phyloP scores from a whole-genome alignment of 2,888 invertebrate genomes.

The Luperina nickerlii region DNA sequence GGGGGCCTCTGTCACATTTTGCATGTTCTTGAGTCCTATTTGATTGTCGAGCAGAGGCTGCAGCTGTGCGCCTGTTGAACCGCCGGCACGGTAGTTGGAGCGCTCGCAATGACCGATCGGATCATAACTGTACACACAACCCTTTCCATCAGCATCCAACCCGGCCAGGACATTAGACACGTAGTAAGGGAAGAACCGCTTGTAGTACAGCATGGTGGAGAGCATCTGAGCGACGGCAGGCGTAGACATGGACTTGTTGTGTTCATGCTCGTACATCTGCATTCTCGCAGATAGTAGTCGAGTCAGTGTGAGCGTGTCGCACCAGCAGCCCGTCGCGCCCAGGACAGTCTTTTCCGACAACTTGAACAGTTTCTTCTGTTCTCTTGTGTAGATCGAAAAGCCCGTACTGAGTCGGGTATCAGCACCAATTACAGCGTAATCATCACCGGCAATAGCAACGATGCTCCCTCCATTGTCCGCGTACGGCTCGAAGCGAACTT shows the following conservation, averaged over 20 bases:
- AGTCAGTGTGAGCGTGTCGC: conserved; percentile 97
- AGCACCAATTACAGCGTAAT: conserved; percentile 98
- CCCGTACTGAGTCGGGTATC: conserved; percentile 98
- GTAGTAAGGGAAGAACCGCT: conserved; percentile 99
- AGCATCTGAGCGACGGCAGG: conserved; percentile 98
- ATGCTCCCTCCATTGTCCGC: conserved; percentile 94
- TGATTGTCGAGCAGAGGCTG: conserved; percentile 99
- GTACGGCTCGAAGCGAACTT: conserved; percentile 88
- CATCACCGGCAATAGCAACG: conserved; percentile 98
- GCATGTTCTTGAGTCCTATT: conserved; percentile 97
- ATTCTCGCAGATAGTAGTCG: conserved; percentile 95
- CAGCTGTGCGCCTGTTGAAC: conserved; percentile 96
- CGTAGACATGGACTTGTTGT: conserved; percentile 97
- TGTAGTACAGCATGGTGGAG: conserved; percentile 98
- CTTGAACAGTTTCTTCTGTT: conserved; percentile 96
- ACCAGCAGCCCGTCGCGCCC: conserved; percentile 99
- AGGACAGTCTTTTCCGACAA: conserved; percentile 96
- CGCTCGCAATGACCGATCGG: conserved; percentile 98
- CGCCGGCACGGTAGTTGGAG: conserved; percentile 96
- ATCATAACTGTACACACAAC: conserved; percentile 98
- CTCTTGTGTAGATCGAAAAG: conserved; percentile 96
- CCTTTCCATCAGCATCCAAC: conserved; percentile 97
- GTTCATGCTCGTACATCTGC: conserved; percentile 98
- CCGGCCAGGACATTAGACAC: conserved; percentile 98
- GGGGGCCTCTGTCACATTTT: conserved; percentile 91